phyloP scores from a whole-genome alignment of 2,888 invertebrate genomes.

The Oligia strigilis region DNA sequence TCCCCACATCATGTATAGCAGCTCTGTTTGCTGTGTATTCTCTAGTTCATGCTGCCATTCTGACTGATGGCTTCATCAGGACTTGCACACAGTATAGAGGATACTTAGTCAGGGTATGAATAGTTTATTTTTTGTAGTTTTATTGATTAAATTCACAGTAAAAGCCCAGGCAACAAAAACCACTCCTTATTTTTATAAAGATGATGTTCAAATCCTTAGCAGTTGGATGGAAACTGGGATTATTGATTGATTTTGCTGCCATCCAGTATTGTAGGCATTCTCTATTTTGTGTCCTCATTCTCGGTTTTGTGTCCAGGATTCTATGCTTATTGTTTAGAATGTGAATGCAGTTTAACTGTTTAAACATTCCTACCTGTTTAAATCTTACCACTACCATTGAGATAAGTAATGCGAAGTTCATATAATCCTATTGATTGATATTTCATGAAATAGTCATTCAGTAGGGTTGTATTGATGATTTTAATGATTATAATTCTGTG shows the following conservation, averaged over 20 bases:
- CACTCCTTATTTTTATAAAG: not conserved
- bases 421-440: not conserved
- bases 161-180: not conserved
- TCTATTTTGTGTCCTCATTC: no score
- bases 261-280: not conserved
- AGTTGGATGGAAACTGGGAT: not conserved
- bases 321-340: not conserved
- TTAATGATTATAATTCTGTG: no score
- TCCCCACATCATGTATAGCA: conserved; percentile 91
- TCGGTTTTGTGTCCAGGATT: no score
- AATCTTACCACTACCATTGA: not conserved
- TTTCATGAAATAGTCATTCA: not conserved
- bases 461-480: not conserved
- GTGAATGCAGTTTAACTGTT: no score
- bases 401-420: not conserved
- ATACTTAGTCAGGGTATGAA: conserved; percentile 90
- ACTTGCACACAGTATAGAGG: conserved; percentile 95
- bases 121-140: not conserved
- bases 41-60: conserved; percentile 92
- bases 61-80: conserved; percentile 93
- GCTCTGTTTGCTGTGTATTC: conserved; percentile 92
- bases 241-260: not conserved
- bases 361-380: not conserved
- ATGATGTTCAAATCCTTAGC: not conserved
- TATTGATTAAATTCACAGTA: not conserved